These are phyloP conservation scores for Vultur gryphus DNA, from an alignment of 2,797 vertebrate species.

Conservation along the genomic window DNA sequence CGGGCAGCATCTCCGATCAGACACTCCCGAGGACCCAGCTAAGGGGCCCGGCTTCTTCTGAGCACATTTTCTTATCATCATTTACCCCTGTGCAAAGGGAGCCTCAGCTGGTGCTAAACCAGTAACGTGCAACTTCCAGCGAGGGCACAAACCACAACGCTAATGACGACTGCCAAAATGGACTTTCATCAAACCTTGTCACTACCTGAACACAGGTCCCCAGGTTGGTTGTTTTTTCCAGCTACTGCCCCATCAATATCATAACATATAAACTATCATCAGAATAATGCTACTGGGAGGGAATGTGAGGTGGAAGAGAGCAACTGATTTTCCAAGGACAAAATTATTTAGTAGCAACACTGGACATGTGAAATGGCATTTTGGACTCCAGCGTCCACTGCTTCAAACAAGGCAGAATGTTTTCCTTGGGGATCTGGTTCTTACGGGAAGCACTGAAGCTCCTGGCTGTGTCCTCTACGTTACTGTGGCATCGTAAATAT, in stretches of 20 bases:
- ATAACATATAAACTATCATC: not conserved
- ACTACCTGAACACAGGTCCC: not conserved
- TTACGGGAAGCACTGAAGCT: not conserved
- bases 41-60: not conserved
- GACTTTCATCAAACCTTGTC: not conserved
- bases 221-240: not conserved
- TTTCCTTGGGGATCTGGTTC: not conserved
- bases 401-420: not conserved
- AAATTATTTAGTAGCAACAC: not conserved
- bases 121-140: rapidly evolving
- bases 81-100: not conserved
- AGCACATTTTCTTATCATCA: too few species aligned
- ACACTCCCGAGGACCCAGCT: not conserved
- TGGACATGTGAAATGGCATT: not conserved
- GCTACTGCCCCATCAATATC: not conserved
- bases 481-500: not conserved
- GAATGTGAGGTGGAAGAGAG: not conserved
- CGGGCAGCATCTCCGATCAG: rapidly evolving
- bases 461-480: not conserved
- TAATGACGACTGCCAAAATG: rapidly evolving
- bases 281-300: not conserved
- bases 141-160: rapidly evolving
- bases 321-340: not conserved
- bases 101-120: not conserved
- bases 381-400: not conserved